These are phyloP conservation scores for Sebastes variabilis DNA, from an alignment of 2,797 vertebrate species.

Conservation along the genomic window DNA sequence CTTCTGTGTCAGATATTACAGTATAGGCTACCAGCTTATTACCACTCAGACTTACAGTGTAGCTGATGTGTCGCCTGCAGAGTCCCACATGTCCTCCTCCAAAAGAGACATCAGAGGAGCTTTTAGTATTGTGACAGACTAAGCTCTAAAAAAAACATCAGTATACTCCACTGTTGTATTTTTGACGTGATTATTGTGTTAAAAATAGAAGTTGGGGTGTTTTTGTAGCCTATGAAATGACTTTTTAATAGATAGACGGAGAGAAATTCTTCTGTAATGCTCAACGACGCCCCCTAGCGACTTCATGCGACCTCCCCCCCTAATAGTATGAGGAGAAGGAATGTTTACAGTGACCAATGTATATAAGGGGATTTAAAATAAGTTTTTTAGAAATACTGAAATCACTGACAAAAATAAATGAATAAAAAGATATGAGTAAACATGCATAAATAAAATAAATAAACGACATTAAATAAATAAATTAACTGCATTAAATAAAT, in stretches of 20 bases:
- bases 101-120: background rate
- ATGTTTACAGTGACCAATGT: background rate
- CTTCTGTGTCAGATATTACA: background rate
- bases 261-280: background rate
- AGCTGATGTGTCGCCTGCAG: background rate
- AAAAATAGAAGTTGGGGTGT: background rate
- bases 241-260: background rate
- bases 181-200: background rate
- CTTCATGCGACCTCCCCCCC: background rate
- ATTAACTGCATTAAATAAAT: too few relatives aligned
- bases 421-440: too few relatives aligned
- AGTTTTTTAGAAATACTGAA: too few relatives aligned
- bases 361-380: too few relatives aligned
- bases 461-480: too few relatives aligned
- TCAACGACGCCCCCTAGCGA: slow-evolving; percentile 5
- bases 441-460: too few relatives aligned
- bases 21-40: background rate
- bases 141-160: background rate
- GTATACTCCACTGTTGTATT: background rate
- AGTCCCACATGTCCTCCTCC: background rate
- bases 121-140: background rate
- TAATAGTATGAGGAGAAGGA: too few relatives aligned
- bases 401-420: too few relatives aligned
- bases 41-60: background rate
- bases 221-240: background rate